phyloP scores from a whole-genome alignment of 2,797 vertebrate genomes.

The Carduelis carduelis region DNA sequence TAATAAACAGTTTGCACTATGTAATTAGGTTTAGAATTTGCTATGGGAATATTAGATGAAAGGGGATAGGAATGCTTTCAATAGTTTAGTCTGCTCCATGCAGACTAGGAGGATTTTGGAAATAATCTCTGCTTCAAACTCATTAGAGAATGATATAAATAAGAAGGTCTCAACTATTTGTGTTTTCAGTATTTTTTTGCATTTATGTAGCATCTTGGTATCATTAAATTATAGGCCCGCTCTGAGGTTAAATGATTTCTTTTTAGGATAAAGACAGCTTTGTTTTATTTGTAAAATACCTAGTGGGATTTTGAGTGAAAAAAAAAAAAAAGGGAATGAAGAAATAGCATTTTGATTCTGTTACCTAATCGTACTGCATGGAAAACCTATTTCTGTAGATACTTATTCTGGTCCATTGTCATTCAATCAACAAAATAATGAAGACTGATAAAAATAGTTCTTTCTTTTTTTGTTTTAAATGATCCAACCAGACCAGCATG shows the following conservation, averaged over 20 bases:
- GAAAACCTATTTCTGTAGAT: not conserved
- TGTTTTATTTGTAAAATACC: not conserved
- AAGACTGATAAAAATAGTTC: not conserved
- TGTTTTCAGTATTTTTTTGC: not conserved
- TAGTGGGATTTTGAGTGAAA: not conserved
- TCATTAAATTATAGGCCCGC: not conserved
- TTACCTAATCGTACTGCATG: not conserved
- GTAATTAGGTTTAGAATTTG: constrained; percentile 2
- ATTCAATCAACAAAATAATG: not conserved
- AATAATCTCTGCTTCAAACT: not conserved
- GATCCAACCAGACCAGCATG: not conserved
- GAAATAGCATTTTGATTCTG: not conserved
- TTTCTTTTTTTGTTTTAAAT: not conserved
- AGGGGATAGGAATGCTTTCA: not conserved
- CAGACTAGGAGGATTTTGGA: not conserved
- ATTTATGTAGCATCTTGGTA: not conserved
- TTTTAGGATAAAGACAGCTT: not conserved
- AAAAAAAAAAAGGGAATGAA: not conserved
- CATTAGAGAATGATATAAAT: not conserved
- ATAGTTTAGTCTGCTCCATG: not conserved
- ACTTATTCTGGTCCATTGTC: not conserved
- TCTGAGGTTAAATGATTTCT: not conserved
- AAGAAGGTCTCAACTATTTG: not conserved
- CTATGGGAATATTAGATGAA: not conserved
- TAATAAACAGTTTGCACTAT: constrained; percentile 26